Evolutionary conservation across 1,140 invertebrate species (phyloP).

Genomic region (Tetragonula clypearis): DNA sequence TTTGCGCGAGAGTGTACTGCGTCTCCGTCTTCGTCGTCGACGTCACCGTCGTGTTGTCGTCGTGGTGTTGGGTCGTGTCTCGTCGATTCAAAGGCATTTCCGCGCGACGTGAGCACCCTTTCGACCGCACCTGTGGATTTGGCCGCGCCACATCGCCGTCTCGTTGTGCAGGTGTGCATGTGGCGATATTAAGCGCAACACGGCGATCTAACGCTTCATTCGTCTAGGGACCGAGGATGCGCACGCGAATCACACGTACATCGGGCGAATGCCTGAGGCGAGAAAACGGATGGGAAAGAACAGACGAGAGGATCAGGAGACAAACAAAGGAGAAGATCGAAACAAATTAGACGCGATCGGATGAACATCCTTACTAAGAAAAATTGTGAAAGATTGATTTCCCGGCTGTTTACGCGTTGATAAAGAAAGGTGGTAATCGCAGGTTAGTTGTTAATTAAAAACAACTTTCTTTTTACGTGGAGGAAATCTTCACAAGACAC

Average conservation of each 20-base stretch:
- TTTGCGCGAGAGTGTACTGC: too few species aligned
- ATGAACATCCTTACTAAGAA: neutral
- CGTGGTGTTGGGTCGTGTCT: neutral
- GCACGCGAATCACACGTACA: neutral
- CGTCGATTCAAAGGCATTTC: constrained; percentile 61
- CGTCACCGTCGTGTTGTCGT: neutral
- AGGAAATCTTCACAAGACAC: too few species aligned
- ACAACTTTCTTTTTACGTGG: too few species aligned
- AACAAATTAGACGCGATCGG: neutral
- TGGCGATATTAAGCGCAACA: neutral
- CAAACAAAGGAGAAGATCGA: neutral
- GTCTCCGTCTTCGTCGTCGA: neutral
- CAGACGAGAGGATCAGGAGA: neutral
- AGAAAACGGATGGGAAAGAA: neutral
- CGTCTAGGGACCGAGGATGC: neutral
- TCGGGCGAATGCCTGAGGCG: neutral
- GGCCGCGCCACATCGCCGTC: constrained; percentile 30
- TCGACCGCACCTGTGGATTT: constrained; percentile 66
- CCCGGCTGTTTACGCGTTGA: neutral
- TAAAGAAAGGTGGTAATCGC: neutral
- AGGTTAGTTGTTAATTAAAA: too few species aligned
- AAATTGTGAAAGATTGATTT: neutral
- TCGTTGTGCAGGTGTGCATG: constrained; percentile 12
- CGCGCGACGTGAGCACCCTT: constrained; percentile 60
- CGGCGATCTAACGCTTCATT: neutral